Conservation (phyloP, 2,113 vertebrate genomes). For the Empidonax alnorum region DNA sequence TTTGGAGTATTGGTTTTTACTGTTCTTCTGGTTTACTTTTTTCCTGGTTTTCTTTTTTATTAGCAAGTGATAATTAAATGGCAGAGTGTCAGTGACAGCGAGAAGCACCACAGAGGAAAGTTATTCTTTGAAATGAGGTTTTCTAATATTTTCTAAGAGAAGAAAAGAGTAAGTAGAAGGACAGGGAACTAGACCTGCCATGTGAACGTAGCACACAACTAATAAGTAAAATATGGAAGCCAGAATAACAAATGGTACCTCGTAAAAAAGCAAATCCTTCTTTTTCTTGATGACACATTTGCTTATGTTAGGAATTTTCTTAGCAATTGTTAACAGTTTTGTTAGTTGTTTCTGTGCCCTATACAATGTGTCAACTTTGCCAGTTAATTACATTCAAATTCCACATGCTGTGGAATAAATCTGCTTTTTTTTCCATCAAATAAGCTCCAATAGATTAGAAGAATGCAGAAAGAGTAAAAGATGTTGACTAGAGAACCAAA, state of each 20-base stretch:
- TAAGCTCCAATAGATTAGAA: not conserved
- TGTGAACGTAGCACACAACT: not conserved
- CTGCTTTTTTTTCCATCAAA: not conserved
- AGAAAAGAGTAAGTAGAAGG: not conserved
- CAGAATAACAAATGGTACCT: not conserved
- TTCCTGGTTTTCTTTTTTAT: not conserved
- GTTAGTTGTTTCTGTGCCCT: not conserved
- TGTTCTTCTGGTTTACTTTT: not conserved
- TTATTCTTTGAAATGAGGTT: not conserved
- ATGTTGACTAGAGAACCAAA: not conserved
- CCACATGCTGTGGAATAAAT: not conserved
- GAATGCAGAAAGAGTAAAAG: not conserved
- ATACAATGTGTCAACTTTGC: not conserved
- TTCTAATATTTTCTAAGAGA: not conserved
- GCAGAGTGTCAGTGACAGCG: accelerated
- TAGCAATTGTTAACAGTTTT: not conserved
- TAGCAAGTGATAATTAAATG: not conserved
- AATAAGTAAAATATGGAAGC: not conserved
- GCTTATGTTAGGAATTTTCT: not conserved
- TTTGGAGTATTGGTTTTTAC: not conserved
- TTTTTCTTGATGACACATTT: not conserved
- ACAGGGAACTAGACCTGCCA: not conserved
- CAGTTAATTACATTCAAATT: not conserved
- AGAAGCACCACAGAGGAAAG: not conserved
- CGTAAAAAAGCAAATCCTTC: not conserved